Percentiles rank a stretch among this genome's conserved stretches.
phyloP scores from a whole-genome alignment of 2,888 invertebrate species.

The Miltochrista miniata region DNA sequence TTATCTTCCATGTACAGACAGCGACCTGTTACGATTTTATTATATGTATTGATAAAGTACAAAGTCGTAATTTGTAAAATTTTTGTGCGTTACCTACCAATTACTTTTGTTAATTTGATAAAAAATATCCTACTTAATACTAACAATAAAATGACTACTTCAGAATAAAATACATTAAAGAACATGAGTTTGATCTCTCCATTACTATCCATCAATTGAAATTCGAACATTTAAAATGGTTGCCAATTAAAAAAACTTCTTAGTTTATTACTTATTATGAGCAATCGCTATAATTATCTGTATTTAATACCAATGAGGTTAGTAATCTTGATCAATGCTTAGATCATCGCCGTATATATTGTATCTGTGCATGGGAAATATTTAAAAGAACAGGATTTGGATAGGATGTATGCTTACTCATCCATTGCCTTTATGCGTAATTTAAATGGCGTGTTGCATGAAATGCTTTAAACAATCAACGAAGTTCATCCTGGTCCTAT shows the following conservation, averaged over 20 bases:
- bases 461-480: neutral
- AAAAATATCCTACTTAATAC: too few relatives aligned
- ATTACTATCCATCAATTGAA: slow-evolving; percentile 29
- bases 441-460: slow-evolving; percentile 22
- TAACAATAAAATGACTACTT: too few relatives aligned
- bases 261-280: slow-evolving; percentile 43
- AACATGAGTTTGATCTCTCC: slow-evolving; percentile 5
- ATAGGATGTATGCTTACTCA: slow-evolving; percentile 58
- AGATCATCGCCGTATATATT: slow-evolving; percentile 52
- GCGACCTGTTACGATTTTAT: too few relatives aligned
- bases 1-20: too few relatives aligned
- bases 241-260: slow-evolving; percentile 27
- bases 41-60: too few relatives aligned
- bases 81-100: too few relatives aligned
- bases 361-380: slow-evolving; percentile 52
- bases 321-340: slow-evolving; percentile 52
- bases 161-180: neutral
- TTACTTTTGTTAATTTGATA: too few relatives aligned
- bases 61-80: too few relatives aligned
- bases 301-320: slow-evolving; percentile 53
- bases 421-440: slow-evolving; percentile 47
- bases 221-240: slow-evolving; percentile 18
- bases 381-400: slow-evolving; percentile 51
- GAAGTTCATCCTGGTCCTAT: neutral
- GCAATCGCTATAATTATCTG: slow-evolving; percentile 56